Evolutionary conservation across 2,797 vertebrate genomes (phyloP).

Genomic region (Lepus oiostolus): DNA sequence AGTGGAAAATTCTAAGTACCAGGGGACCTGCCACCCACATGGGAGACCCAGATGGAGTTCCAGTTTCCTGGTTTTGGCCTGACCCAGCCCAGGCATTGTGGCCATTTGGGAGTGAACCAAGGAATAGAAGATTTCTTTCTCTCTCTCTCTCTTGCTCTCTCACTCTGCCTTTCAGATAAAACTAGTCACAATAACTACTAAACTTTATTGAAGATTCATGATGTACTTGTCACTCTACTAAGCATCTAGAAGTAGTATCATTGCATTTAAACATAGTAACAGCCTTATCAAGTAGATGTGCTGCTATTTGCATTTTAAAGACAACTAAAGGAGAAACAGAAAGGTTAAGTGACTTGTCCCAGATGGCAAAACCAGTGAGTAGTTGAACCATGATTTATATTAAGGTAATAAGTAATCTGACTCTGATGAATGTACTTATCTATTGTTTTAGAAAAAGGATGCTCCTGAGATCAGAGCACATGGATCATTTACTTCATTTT

Average conservation of each 20-base stretch:
- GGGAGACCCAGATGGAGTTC: too few relatives aligned
- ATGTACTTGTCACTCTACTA: neutral
- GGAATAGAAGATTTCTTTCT: too few relatives aligned
- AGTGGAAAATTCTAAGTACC: too few relatives aligned
- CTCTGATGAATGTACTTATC: neutral
- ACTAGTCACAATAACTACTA: neutral
- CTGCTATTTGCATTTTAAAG: conserved; percentile 6
- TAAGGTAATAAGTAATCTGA: neutral
- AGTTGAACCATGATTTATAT: neutral
- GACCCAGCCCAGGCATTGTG: too few relatives aligned
- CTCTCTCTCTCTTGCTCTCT: too few relatives aligned
- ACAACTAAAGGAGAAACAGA: neutral
- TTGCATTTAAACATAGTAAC: neutral
- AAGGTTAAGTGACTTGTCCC: neutral
- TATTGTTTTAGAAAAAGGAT: neutral
- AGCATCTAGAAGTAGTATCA: neutral
- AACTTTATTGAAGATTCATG: neutral
- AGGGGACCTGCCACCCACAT: too few relatives aligned
- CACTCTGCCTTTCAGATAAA: too few relatives aligned
- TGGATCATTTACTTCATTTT: neutral
- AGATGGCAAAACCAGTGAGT: neutral
- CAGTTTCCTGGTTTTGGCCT: too few relatives aligned
- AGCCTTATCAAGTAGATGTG: neutral
- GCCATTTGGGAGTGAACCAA: too few relatives aligned
- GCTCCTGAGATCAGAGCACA: neutral